Base-by-base conservation (phyloP, 2,888 invertebrate species). In the Platycnemis pennipes region DNA sequence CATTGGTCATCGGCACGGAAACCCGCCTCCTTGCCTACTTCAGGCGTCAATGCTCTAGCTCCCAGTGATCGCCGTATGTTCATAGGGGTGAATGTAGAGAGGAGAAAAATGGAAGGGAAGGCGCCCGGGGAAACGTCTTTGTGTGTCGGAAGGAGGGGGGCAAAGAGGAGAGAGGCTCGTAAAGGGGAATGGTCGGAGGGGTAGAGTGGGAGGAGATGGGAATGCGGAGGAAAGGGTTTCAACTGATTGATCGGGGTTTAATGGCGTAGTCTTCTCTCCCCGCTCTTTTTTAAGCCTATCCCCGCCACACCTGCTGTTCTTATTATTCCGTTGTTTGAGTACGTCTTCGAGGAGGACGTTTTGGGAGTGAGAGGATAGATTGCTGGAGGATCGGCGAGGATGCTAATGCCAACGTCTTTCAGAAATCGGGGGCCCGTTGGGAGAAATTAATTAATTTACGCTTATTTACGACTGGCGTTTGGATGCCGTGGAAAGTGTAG, bases 181-280 rank as follows among this genome's bases (percentile, higher is more conserved):
- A 26, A 26, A 8, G 8, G n/a, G 26, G n/a, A 63, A 8, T n/a
- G 13, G 49, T 22, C 63, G 77, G 88, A 53, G 88, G 13, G 91
- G 44, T 85, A 49, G 44, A 26, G 31, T 94, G 94, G 94, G 22
- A n/a, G 77, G 44, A n/a, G 42, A 44, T 37, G 88, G 26, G 46
- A 31, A 31, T 87, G 37, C 42, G 87, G 53, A 37, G 53, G 88
- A 49, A 91, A 63, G 56, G 91, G 91, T 53, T 91, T 91, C 22
- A 44, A 37, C 91, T 91, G 91, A 91, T 91, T 91, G 91, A 91
- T 91, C 63, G 91, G 63, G 91, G 69, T 91, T 91, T 91, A 91
- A 91, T 69, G 45, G 63, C 91, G 63, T 26, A 91, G 37, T 44
- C 46, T 88, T 87, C 87, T 44, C 87, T 37, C 31, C 77, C 31